phyloP scores from a whole-genome alignment of 2,888 invertebrate species.

The Agrochola lychnidis region DNA sequence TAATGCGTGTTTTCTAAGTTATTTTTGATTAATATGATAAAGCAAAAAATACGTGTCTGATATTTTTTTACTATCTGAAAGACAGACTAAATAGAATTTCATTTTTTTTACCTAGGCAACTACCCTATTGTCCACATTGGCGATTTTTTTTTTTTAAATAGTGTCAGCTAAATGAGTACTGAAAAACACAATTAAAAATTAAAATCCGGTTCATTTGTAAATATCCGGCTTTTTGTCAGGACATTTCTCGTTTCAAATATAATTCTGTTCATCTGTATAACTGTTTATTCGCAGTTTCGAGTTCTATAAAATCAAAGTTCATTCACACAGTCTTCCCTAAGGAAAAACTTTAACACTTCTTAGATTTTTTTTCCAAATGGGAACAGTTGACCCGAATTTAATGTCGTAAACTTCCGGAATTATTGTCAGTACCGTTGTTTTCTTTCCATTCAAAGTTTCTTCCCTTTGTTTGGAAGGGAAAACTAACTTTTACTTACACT shows the following conservation, averaged over 20 bases:
- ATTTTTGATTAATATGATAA: no score
- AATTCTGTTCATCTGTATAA: neutral
- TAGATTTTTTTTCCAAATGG: conserved; percentile 30
- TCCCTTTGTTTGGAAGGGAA: conserved; percentile 6
- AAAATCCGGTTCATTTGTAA: neutral
- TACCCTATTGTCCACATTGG: neutral
- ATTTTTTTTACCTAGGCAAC: no score
- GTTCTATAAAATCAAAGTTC: conserved; percentile 25
- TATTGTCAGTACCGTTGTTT: conserved; percentile 34
- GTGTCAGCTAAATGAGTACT: neutral
- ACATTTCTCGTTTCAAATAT: neutral
- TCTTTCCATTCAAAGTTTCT: conserved; percentile 24
- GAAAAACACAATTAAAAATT: neutral
- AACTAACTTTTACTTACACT: conserved; percentile 3
- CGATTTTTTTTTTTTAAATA: neutral
- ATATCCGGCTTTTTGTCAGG: neutral
- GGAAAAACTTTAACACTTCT: conserved; percentile 34
- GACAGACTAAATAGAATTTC: no score
- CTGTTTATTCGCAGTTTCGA: neutral
- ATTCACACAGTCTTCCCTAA: conserved; percentile 18
- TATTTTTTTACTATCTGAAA: no score
- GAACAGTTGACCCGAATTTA: conserved; percentile 26
- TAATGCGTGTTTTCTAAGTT: no score
- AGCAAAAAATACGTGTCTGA: no score
- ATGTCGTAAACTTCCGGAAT: conserved; percentile 25